Evolutionary conservation across 2,888 invertebrate genomes (phyloP), one percentile per base, ranked within the genome.

Genomic region (Tachystola acroxantha): DNA sequence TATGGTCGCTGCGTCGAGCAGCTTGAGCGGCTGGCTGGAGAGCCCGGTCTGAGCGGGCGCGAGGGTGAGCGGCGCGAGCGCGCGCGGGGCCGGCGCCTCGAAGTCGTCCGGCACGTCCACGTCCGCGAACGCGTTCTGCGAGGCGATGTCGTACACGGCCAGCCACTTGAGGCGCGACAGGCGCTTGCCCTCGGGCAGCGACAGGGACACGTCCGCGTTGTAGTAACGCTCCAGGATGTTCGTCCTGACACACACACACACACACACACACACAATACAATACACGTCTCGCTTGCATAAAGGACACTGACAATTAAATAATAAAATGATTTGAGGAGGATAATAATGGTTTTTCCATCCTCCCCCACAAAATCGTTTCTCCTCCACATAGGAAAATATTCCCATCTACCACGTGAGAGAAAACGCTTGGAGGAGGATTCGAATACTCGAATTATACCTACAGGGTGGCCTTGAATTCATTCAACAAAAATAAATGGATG

Each of bases 41-140:
- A 90, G 90, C 14, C 10, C 32, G 3, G 72, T 42, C 11, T 66
- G 32, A 19, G 73, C 74, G 24, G 24, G 2, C n/a, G 24, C 24
- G n/a, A n/a, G 24, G 3, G 73, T 63, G 7, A 84, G 58, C 10
- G 74, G 64, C 7, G 81, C 79, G 25, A 72, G 68, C 30, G 85
- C 80, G 53, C 93, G 92, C 1, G 93, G 89, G 5, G 91, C 88
- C 0, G 97, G 97, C 9, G 96, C 92, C 62, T 95, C 94, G 72
- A 97, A 96, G 49, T 95, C 96, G 61, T 96, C 96, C 0, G 96
- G 96, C 50, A 97, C 91, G 66, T 93, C 94, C 35, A 96, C 93
- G 70, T 97, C 97, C 0, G 95, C 97, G 68, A 96, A 96, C 25
- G 95, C 91, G 70, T 95, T 95, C 89, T 96, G 94, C 61, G 91